Base-by-base conservation (phyloP, 2,113 vertebrate species). In the Lophura nycthemera region DNA sequence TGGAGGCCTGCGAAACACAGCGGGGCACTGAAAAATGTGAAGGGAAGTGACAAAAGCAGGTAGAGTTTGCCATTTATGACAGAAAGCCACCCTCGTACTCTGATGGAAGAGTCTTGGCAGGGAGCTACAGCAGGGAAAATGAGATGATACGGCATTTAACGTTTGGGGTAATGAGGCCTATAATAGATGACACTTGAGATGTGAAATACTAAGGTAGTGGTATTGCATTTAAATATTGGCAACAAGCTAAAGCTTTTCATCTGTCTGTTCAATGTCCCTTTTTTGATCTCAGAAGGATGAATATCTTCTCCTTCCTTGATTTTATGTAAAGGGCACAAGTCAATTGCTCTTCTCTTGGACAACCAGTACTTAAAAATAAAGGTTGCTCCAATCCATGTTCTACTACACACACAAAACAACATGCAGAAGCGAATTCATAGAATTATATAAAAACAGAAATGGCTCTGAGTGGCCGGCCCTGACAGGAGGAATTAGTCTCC, bases 201-300 rank as follows among this genome's bases (percentile, higher is more conserved):
- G 93, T 91, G 74, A 93, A 96, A 96, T 91, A 85, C 94, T 88
- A 69, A 92, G 93, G 96, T 95, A 88, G 93, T 50, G 47, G 91
- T 95, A 90, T 88, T 93, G 93, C 96, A 96, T 96, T 97, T 97
- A 96, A 97, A 97, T 96, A 96, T 43, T 96, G 97, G 96, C 97
- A 96, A 91, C 88, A 94, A 94, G 89, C 89, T 92, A 87, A 89
- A 83, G 91, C 89, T 84, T 96, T 77, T 79, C 70, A 77, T 89
- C 73, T 77, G 65, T 50, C 84, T 88, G 45, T 88, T 87, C 79
- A 77, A 38, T 8, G 66, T 36, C 29, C 60, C 63, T 38, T 83
- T 83, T 90, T 56, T 71, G n/a, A 90, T 82, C 88, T 78, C 48
- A 48, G 60, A 86, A 57, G 65, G 48, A 90, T 27, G 10, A 81